Conservation (phyloP, 2,888 invertebrate species). For the Micropterix aruncella region DNA sequence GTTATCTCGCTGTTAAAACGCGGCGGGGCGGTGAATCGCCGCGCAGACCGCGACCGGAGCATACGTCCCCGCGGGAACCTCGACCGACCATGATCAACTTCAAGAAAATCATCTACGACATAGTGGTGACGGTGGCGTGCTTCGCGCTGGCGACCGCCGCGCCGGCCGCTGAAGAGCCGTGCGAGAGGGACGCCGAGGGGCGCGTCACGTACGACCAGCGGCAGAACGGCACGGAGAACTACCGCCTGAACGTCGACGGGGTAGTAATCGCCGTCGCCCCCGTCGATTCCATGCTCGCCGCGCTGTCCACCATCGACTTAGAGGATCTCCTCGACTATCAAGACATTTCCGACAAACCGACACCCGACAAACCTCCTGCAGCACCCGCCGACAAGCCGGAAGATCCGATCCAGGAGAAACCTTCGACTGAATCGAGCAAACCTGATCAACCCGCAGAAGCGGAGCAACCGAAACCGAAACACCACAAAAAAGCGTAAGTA, state of each 20-base stretch:
- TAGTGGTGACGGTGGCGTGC: slow-evolving; percentile 18
- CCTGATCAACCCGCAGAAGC: slow-evolving; percentile 9
- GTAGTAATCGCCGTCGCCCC: slow-evolving; percentile 53
- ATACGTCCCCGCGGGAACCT: slow-evolving; percentile 24
- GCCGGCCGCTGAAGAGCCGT: slow-evolving; percentile 16
- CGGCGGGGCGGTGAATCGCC: neutral
- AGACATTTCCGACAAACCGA: slow-evolving; percentile 17
- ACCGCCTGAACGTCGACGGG: slow-evolving; percentile 52
- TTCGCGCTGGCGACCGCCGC: slow-evolving; percentile 15
- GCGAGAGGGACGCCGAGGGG: slow-evolving; percentile 11
- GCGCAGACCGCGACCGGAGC: neutral
- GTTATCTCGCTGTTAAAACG: neutral
- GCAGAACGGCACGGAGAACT: slow-evolving; percentile 67
- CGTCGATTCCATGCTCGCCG: slow-evolving; percentile 41
- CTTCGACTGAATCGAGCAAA: slow-evolving; percentile 5
- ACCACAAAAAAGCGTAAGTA: slow-evolving; percentile 31
- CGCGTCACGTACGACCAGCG: slow-evolving; percentile 50
- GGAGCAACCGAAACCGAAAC: slow-evolving; percentile 21
- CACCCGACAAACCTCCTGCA: neutral
- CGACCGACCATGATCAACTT: slow-evolving; percentile 36
- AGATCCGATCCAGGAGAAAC: slow-evolving; percentile 11
- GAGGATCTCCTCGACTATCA: slow-evolving; percentile 22
- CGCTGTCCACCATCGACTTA: slow-evolving; percentile 31
- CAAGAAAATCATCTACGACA: slow-evolving; percentile 30
- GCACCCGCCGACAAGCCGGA: slow-evolving; percentile 3